Base-by-base conservation (phyloP, 1,140 invertebrate genomes). In the Parapsyche elsis region DNA sequence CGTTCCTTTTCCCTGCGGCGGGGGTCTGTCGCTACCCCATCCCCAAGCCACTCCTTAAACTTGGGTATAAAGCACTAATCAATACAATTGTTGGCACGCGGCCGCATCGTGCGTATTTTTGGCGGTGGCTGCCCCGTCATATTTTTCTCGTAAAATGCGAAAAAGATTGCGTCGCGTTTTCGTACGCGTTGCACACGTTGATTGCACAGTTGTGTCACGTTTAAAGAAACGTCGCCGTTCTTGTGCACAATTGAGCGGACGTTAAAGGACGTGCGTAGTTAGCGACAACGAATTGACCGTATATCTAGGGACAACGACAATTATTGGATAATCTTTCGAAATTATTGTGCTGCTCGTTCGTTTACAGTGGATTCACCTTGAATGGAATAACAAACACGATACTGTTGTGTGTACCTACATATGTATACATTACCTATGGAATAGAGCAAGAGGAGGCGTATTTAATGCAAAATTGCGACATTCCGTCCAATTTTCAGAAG, bases 81-180 rank as follows among this genome's bases (percentile, higher is more conserved):
- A 82, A 82, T 82, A 82, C 78, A 77, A 82, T 82, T 82, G 81
- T 79, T 82, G 78, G 81, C 78, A 80, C 74, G 49, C 64, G 74
- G 78, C 78, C 74, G 46, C 45, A 23, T 46, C 16, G 16, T 73
- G 71, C 24, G 24, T 67, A 24, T 67, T 53, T 53, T 53, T 53
- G 10, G 49, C 10, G 2, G 10, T n/a, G 4, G 2, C 16, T 10
- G 49, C 49, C 30, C 30, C 7, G 30, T 38, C 30, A 38, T 38
- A 38, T 38, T 38, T 38, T 7, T 7, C 30, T 38, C 7, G 30
- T 38, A 7, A 38, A 38, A 38, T 7, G 30, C 30, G 30, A 38
- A 38, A 38, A 38, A 38, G 30, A 38, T 38, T 38, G 30, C 30
- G 1, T 38, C 30, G 30, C 1, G 30, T 4, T 38, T 38, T 38